phyloP scores from a whole-genome alignment of 2,888 invertebrate species.

The Chloroclystis v-ata region DNA sequence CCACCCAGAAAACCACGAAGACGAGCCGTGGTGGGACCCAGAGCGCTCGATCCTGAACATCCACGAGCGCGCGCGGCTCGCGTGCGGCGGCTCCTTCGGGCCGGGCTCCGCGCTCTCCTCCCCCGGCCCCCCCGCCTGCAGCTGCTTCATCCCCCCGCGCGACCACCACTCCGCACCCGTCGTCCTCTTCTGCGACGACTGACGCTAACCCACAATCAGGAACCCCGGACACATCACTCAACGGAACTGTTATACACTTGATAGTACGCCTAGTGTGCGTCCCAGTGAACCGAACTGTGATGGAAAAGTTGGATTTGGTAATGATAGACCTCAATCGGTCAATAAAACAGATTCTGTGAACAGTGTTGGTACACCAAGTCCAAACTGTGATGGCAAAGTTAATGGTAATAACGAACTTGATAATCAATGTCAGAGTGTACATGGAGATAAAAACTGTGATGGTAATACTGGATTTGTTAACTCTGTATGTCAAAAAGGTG shows the following conservation, averaged over 20 bases:
- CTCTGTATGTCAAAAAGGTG: no score
- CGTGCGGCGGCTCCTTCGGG: slow-evolving; percentile 61
- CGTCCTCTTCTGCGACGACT: slow-evolving; percentile 79
- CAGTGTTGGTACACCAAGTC: background rate
- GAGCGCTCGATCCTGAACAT: slow-evolving; percentile 56
- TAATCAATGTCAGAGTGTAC: background rate
- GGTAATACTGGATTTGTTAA: no score
- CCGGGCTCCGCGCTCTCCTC: slow-evolving; percentile 66
- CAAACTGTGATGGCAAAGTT: background rate
- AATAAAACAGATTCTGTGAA: no score
- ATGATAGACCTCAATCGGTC: no score
- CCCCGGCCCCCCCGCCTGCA: slow-evolving; percentile 66
- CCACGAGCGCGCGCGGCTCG: slow-evolving; percentile 60
- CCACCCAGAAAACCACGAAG: slow-evolving; percentile 42
- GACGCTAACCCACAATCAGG: slow-evolving; percentile 59
- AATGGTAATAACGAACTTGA: background rate
- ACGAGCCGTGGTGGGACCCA: slow-evolving; percentile 49
- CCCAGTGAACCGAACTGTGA: no score
- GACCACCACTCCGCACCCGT: slow-evolving; percentile 79
- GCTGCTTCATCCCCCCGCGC: slow-evolving; percentile 62
- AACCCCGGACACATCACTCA: no score
- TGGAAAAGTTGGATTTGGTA: slow-evolving; percentile 12
- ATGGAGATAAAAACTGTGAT: background rate
- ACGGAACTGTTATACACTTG: no score
- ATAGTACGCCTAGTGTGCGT: no score